These are phyloP conservation scores for Helarctos malayanus DNA, from an alignment of 2,797 vertebrate genomes.

Conservation along the genomic window DNA sequence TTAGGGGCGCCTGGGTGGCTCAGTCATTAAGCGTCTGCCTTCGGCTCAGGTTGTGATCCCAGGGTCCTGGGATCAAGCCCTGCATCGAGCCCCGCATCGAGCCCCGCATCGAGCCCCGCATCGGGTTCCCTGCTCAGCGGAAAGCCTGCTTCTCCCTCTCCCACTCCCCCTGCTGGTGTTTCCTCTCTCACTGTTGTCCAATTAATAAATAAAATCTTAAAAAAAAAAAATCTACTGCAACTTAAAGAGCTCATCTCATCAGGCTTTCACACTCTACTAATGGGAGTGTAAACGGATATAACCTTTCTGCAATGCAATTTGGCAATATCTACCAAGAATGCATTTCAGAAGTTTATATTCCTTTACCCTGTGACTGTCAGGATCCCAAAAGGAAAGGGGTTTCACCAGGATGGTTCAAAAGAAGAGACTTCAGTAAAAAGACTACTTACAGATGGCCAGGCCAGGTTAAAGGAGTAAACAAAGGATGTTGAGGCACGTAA, in stretches of 20 bases:
- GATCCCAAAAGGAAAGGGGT: conserved; percentile 17
- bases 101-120: no score
- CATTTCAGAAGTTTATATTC: neutral
- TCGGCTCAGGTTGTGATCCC: no score
- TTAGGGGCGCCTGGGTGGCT: no score
- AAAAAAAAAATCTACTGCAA: neutral
- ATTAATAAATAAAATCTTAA: no score
- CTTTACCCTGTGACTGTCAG: neutral
- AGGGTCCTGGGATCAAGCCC: no score
- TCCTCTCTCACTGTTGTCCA: no score
- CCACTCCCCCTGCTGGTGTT: no score
- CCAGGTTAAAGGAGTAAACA: neutral
- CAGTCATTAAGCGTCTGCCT: no score
- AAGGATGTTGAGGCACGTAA: neutral
- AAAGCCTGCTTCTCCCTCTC: no score
- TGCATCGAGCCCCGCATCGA: no score
- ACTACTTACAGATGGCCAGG: neutral
- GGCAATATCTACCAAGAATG: conserved; percentile 7
- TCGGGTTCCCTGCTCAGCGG: no score
- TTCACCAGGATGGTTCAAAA: neutral
- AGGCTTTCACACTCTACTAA: neutral
- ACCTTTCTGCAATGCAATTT: conserved; percentile 1
- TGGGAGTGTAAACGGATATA: neutral
- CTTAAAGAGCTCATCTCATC: conserved; percentile 25
- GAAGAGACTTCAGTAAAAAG: conserved; percentile 47